Conservation (phyloP, 2,797 vertebrate species). For the Lepilemur ruficaudatus region DNA sequence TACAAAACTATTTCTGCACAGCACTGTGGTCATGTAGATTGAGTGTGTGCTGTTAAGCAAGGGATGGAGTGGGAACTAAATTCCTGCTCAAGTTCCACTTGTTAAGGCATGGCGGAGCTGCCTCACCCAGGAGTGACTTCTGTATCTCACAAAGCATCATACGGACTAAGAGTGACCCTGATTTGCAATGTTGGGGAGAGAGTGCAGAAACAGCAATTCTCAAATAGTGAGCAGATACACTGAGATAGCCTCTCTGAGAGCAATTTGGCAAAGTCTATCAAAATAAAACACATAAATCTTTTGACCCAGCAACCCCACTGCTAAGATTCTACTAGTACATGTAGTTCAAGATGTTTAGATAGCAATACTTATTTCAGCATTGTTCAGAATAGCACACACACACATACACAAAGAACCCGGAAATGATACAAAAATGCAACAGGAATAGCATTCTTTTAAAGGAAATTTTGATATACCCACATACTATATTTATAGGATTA, state of each 20-base stretch:
- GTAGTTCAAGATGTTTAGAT: neutral
- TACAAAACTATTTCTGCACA: neutral
- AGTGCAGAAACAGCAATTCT: neutral
- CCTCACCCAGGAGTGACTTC: neutral
- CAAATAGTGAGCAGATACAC: neutral
- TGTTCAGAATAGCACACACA: neutral
- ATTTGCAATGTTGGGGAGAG: neutral
- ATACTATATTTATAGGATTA: neutral
- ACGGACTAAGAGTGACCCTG: neutral
- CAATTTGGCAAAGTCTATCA: neutral
- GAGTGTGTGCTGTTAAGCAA: neutral
- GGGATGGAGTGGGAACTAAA: neutral
- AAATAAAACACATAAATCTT: constrained; percentile 49
- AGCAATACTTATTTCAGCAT: neutral
- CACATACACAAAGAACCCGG: neutral
- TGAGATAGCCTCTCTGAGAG: neutral
- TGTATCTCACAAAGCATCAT: neutral
- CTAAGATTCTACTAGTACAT: constrained; percentile 1
- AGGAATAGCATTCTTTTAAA: neutral
- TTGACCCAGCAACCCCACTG: neutral
- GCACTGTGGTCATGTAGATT: neutral
- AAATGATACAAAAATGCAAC: constrained; percentile 11
- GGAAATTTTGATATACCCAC: neutral
- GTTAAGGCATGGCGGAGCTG: neutral
- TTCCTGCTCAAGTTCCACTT: neutral